Percentiles rank a stretch among this genome's conserved stretches.
phyloP scores from a whole-genome alignment of 2,797 vertebrate species.

The Odontamblyopus lacepedii region DNA sequence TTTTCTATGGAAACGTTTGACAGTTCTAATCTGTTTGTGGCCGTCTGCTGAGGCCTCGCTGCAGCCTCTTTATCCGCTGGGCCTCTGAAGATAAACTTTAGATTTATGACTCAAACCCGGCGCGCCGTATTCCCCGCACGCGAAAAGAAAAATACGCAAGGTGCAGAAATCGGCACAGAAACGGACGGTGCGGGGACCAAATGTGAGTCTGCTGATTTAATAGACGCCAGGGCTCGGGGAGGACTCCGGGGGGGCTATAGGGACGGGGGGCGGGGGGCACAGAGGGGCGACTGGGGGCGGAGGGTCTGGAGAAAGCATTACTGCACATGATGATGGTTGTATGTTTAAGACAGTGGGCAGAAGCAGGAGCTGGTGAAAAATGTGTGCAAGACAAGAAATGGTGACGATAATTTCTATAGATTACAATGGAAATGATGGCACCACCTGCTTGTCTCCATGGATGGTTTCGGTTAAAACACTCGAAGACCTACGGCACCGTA shows the following conservation, averaged over 20 bases:
- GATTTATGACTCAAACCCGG: constrained; percentile 41
- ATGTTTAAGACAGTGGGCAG: constrained; percentile 26
- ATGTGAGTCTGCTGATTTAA: constrained; percentile 47
- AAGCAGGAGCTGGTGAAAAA: constrained; percentile 14
- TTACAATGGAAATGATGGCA: too few species aligned
- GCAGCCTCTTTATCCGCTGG: constrained; percentile 16
- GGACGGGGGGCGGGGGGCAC: too few species aligned
- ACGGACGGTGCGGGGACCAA: constrained; percentile 21
- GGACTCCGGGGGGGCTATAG: too few species aligned
- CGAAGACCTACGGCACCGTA: too few species aligned
- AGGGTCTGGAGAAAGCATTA: constrained; percentile 46
- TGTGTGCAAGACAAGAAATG: constrained; percentile 5
- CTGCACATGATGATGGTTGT: constrained; percentile 40
- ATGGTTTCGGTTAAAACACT: too few species aligned
- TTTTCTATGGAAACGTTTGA: background rate
- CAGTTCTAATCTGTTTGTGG: background rate
- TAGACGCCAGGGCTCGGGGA: constrained; percentile 32
- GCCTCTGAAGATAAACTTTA: constrained; percentile 44
- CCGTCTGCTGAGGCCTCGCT: constrained; percentile 17
- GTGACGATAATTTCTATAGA: too few species aligned
- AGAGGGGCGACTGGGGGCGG: constrained; percentile 8
- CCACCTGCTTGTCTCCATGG: too few species aligned
- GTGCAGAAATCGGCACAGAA: constrained; percentile 27
- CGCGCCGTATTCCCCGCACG: constrained; percentile 3
- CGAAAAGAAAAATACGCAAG: constrained; percentile 31